A percentile compares a stretch with the other conserved stretches of the same genome.
These are phyloP conservation scores for Trissolcus japonicus DNA, from an alignment of 2,888 invertebrate genomes.

Conservation along the genomic window DNA sequence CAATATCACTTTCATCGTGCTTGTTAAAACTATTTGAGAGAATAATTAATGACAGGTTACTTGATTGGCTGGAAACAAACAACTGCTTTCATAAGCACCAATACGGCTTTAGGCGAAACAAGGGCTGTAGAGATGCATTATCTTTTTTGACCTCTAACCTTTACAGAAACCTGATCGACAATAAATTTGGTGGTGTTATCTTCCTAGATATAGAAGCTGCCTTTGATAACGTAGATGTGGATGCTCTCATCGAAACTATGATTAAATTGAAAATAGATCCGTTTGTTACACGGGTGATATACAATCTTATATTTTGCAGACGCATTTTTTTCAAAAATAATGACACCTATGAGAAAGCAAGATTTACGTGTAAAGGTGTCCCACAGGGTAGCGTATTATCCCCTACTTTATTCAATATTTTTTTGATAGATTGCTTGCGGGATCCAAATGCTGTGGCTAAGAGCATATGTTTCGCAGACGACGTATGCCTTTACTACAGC, in stretches of 20 bases:
- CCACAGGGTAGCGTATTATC: conserved; percentile 12
- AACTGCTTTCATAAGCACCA: not conserved
- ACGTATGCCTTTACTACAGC: not conserved
- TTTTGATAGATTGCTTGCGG: not conserved
- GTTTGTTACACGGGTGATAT: not conserved
- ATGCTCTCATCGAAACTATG: not conserved
- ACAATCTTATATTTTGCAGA: not conserved
- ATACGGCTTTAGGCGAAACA: conserved; percentile 5
- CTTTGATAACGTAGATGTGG: conserved; percentile 9
- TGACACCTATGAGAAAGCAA: not conserved
- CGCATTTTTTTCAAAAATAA: conserved; percentile 11
- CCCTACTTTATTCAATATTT: conserved; percentile 4
- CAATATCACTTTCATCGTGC: conserved; percentile 7
- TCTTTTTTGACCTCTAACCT: not conserved
- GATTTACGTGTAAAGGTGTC: not conserved
- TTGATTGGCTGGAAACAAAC: not conserved
- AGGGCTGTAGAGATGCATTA: not conserved
- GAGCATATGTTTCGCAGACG: not conserved
- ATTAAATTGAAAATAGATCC: not conserved
- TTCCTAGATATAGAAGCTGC: conserved; percentile 7
- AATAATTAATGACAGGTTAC: not conserved
- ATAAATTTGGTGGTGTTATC: not conserved
- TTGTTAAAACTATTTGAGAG: conserved; percentile 6
- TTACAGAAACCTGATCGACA: not conserved
- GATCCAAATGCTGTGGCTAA: not conserved